Evolutionary conservation across 2,888 invertebrate species (phyloP).

Genomic region (Caenorhabditis auriculariae): DNA sequence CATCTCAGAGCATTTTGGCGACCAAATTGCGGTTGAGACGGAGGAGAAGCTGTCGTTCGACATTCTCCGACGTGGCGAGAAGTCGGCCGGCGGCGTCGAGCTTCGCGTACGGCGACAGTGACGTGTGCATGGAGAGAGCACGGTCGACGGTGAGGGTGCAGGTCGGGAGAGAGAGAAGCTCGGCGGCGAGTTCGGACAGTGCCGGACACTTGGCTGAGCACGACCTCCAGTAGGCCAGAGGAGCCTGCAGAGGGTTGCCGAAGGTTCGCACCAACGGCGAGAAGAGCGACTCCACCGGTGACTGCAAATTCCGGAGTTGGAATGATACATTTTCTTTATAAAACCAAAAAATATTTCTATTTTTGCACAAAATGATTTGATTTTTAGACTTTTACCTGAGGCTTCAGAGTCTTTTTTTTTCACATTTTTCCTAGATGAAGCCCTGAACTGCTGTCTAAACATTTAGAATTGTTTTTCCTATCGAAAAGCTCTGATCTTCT

Average conservation of each 20-base stretch:
- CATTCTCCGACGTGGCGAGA: slow-evolving; percentile 21
- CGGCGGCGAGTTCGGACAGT: slow-evolving; percentile 49
- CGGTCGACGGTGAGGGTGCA: slow-evolving; percentile 38
- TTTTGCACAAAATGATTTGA: no score
- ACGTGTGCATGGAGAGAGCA: slow-evolving; percentile 19
- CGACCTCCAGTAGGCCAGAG: slow-evolving; percentile 33
- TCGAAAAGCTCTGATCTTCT: slow-evolving; percentile 4
- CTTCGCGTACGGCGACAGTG: slow-evolving; percentile 6
- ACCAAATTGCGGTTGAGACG: slow-evolving; percentile 33
- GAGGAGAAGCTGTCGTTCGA: slow-evolving; percentile 35
- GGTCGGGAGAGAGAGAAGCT: slow-evolving; percentile 50
- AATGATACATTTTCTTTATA: no score
- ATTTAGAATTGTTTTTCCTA: slow-evolving; percentile 4
- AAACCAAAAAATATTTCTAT: no score
- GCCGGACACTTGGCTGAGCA: slow-evolving; percentile 14
- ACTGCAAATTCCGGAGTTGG: slow-evolving; percentile 7
- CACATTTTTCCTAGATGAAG: neutral
- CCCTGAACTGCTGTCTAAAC: no score
- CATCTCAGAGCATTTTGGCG: slow-evolving; percentile 14
- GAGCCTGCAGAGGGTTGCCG: slow-evolving; percentile 40
- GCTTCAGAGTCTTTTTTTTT: neutral
- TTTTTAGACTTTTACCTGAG: neutral
- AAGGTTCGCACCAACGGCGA: slow-evolving; percentile 23
- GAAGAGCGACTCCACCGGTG: slow-evolving; percentile 29
- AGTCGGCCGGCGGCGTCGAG: slow-evolving; percentile 20